Evolutionary conservation across 2,113 vertebrate genomes (phyloP), one percentile per base, ranked within the genome.

Genomic region (Vidua macroura): DNA sequence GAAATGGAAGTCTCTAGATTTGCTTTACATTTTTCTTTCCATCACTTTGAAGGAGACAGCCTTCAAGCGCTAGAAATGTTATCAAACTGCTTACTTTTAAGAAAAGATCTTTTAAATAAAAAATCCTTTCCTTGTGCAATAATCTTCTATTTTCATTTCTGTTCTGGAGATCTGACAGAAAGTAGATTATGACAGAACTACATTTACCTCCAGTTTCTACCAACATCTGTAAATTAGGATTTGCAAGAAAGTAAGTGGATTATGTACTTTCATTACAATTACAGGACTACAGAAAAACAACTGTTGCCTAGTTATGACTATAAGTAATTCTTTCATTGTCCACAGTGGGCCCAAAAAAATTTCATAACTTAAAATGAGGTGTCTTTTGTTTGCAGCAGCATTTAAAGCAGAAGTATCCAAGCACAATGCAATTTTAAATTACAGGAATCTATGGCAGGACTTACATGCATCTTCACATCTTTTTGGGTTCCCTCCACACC

Each of bases 141-240:
- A 91, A 97, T 90, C 56, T 95, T 78, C 76, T 84, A 52, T 93
- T 97, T 97, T 96, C 15, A 91, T 75, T 96, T 97, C 91, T 95
- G 41, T 76, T 86, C 48, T 59, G 30, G 52, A 93, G 80, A 94
- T 90, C 53, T 72, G 44, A 33, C 58, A 85, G 79, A 95, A 96
- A 97, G 78, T 41, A 97, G 88, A 96, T 95, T 96, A 96, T 49
- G 48, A 43, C 28, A 83, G 85, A 67, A 48, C 48, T 94, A 89
- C 83, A 80, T 94, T 94, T 91, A 85, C 59, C 33, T 89, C 69
- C 39, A 55, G 39, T 91, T 92, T 92, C 79, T 85, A 82, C 23
- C 66, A 97, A 95, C 89, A 97, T 96, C 88, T 96, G 75, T 90
- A 97, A 94, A 96, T 97, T 96, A 93, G 75, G 77, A 96, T 97